A percentile compares a stretch with the other conserved stretches of the same genome.
phyloP scores from a whole-genome alignment of 1,140 invertebrate genomes.

The Drosophila micromelanica region DNA sequence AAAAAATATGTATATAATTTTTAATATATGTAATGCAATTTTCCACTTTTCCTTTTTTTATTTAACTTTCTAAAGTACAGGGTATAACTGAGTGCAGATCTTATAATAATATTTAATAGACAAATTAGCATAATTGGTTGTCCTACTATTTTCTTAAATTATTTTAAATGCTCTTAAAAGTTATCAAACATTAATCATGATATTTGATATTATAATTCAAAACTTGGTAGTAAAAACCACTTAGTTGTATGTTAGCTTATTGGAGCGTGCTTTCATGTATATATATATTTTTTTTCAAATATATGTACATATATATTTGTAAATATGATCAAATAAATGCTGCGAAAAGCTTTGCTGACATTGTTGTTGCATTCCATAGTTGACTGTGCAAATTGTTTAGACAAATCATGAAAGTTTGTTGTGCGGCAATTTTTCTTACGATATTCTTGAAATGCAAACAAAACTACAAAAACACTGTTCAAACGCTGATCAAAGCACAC shows the following conservation, averaged over 20 bases:
- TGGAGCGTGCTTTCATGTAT: neutral
- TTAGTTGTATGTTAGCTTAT: neutral
- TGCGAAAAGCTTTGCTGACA: conserved; percentile 32
- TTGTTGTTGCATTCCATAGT: conserved; percentile 18
- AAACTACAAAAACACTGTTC: conserved; percentile 38
- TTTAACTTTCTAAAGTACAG: no score
- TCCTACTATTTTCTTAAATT: no score
- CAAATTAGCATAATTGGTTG: no score
- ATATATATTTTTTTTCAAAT: no score
- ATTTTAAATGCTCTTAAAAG: no score
- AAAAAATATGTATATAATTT: no score
- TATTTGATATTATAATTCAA: conserved; percentile 9
- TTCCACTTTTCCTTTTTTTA: no score
- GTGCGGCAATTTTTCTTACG: conserved; percentile 24
- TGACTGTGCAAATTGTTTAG: conserved; percentile 62
- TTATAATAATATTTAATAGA: no score
- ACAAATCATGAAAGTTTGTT: conserved; percentile 58
- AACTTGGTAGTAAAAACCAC: neutral
- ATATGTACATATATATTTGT: neutral
- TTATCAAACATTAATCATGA: no score
- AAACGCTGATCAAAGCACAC: conserved; percentile 72
- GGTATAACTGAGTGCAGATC: no score
- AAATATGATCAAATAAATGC: conserved; percentile 28
- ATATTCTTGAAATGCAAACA: conserved; percentile 58
- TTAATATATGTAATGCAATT: no score